These are phyloP conservation scores for Mormyrops attenuatus DNA, from an alignment of 2,797 vertebrate genomes.

Conservation along the genomic window DNA sequence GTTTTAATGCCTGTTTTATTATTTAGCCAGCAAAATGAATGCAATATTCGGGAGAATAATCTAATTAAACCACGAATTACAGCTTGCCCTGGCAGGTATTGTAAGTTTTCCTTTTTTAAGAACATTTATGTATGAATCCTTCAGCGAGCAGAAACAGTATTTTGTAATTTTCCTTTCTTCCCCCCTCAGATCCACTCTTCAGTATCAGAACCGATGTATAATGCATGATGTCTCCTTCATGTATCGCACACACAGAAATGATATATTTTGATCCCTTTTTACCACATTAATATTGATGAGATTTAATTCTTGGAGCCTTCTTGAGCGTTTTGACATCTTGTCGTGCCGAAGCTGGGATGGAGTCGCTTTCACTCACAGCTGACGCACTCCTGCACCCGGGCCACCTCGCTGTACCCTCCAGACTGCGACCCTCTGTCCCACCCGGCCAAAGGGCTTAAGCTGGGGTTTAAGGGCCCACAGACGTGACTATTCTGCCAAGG, in stretches of 20 bases:
- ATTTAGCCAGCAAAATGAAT: slow-evolving; percentile 43
- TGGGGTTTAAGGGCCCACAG: not conserved
- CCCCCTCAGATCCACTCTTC: not conserved
- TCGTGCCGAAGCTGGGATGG: slow-evolving; percentile 29
- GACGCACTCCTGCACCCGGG: slow-evolving; percentile 8
- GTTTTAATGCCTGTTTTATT: slow-evolving; percentile 44
- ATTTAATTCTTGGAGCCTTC: slow-evolving; percentile 20
- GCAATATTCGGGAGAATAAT: slow-evolving; percentile 25
- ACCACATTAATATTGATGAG: slow-evolving; percentile 38
- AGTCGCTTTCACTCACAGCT: slow-evolving; percentile 19
- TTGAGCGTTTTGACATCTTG: slow-evolving; percentile 25
- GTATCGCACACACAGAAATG: slow-evolving; percentile 9
- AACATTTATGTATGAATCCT: slow-evolving; percentile 5
- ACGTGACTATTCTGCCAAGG: not conserved
- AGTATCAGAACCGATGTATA: slow-evolving; percentile 13
- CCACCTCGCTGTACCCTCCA: not conserved
- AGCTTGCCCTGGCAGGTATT: not conserved
- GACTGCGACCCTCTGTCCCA: not conserved
- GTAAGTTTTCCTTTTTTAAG: not conserved
- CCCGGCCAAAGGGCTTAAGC: not conserved
- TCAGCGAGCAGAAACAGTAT: not conserved
- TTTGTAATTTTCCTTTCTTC: not conserved
- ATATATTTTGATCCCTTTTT: slow-evolving; percentile 25
- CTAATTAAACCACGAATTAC: slow-evolving; percentile 27
- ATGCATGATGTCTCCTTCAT: slow-evolving; percentile 19